Evolutionary conservation across 1,140 invertebrate species (phyloP).

Genomic region (Ooceraea biroi): DNA sequence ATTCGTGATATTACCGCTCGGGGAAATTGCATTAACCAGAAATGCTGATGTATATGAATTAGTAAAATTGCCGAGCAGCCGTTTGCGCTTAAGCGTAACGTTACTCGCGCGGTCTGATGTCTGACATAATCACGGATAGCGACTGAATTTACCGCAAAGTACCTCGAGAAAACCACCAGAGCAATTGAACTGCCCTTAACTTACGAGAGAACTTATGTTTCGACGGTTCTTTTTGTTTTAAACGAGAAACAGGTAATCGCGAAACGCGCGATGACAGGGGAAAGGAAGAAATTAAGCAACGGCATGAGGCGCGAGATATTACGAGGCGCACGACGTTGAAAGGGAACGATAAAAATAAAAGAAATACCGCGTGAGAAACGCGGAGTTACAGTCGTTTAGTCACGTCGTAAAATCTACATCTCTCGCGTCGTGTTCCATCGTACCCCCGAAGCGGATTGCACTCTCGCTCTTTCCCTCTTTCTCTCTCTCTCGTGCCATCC

Average conservation of each 20-base stretch:
- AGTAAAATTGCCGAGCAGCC: constrained; percentile 63
- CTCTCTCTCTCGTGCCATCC: neutral
- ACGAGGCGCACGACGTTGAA: constrained; percentile 16
- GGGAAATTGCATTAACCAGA: constrained; percentile 66
- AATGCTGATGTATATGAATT: constrained; percentile 69
- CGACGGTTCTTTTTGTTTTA: neutral
- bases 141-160: constrained; percentile 1
- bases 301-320: neutral
- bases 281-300: constrained; percentile 28
- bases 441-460: constrained; percentile 3
- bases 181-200: no score
- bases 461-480: constrained; percentile 42
- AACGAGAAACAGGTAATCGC: constrained; percentile 11
- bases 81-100: constrained; percentile 48
- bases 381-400: constrained; percentile 77
- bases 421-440: constrained; percentile 44
- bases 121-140: constrained; percentile 19
- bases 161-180: no score
- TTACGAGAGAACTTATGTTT: no score
- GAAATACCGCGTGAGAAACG: constrained; percentile 62
- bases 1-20: constrained; percentile 56
- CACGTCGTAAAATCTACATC: constrained; percentile 77
- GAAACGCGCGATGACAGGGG: neutral
- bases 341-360: constrained; percentile 47
- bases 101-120: constrained; percentile 46